These are phyloP conservation scores for Pseudorhombus dupliciocellatus DNA, from an alignment of 2,113 vertebrate species.

Conservation along the genomic window DNA sequence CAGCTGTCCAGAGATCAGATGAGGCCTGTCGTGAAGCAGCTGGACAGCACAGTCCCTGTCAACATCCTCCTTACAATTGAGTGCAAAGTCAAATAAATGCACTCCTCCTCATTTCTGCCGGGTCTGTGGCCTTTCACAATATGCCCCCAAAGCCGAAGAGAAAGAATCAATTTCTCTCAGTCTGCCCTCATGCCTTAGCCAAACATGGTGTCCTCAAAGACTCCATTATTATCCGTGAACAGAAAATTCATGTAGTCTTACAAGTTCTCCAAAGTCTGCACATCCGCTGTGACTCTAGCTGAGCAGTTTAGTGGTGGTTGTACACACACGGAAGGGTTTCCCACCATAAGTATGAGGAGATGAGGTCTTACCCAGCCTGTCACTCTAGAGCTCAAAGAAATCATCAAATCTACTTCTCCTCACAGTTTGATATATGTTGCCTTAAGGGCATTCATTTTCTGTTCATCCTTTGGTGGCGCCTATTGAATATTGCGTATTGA, in stretches of 20 bases:
- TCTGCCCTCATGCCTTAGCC: no score
- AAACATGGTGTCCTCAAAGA: no score
- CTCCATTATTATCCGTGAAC: not conserved
- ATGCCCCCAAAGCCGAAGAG: not conserved
- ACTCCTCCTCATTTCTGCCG: not conserved
- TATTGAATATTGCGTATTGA: no score
- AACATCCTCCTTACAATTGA: not conserved
- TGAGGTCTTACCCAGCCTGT: not conserved
- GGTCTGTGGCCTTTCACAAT: not conserved
- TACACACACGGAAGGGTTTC: not conserved
- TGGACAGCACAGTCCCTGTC: not conserved
- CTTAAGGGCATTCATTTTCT: no score
- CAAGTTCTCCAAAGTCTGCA: not conserved
- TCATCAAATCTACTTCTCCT: not conserved
- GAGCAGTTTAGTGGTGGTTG: not conserved
- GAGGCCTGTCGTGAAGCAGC: not conserved
- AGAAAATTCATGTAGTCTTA: not conserved
- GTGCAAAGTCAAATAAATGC: not conserved
- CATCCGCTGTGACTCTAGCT: constrained; percentile 16
- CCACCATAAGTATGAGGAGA: constrained; percentile 5
- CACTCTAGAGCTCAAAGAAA: not conserved
- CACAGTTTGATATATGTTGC: not conserved
- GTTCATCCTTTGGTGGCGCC: no score
- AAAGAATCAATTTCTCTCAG: no score
- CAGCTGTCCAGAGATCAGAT: constrained; percentile 17